Base-by-base conservation (phyloP, 1,140 invertebrate genomes). In the Ooceraea biroi region DNA sequence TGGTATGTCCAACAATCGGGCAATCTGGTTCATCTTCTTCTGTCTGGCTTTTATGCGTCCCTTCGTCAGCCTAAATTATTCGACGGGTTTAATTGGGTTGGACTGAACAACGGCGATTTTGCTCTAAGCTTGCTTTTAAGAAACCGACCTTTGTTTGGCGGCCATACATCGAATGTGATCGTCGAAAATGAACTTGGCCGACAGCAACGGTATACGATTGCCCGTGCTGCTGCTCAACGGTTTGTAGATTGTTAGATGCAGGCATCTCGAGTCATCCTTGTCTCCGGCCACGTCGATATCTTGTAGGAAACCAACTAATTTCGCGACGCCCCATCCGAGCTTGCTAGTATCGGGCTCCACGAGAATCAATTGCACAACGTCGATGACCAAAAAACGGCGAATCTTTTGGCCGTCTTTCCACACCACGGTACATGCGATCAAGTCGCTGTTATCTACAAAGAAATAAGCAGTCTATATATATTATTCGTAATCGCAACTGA, bases 151-250 rank as follows among this genome's bases (percentile, higher is more conserved):
- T 94, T 98, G 98, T 93, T 98, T 98, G 30, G 98, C 98, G 46
- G 98, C 98, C 98, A 99, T 98, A 92, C 98, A 99, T 12, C 99
- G 95, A 83, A 99, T 99, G 92, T 99, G 98, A 95, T 99, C 99
- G 92, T 99, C 99, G 92, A 99, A 99, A 58, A 99, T 96, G 92
- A 99, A 99, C 93, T 98, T 98, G 0, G 98, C 98, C 19, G 97
- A 96, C 8, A 99, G 95, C 8, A 99, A 92, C 0, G 98, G 97
- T 2, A 96, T 95, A 48, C 97, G 94, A 77, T 97, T 97, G 25
- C 95, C 94, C 0, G 96, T 93, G 8, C 96, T 95, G 71, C 89
- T 93, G 0, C 94, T 95, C 2, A 96, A 94, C 3, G 97, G 97
- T 88, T 97, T 97, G 92, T 99, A 98, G 27, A 99, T 98, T 0